Base-by-base conservation (phyloP, 2,113 vertebrate species). In the Brachypteracias leptosomus region DNA sequence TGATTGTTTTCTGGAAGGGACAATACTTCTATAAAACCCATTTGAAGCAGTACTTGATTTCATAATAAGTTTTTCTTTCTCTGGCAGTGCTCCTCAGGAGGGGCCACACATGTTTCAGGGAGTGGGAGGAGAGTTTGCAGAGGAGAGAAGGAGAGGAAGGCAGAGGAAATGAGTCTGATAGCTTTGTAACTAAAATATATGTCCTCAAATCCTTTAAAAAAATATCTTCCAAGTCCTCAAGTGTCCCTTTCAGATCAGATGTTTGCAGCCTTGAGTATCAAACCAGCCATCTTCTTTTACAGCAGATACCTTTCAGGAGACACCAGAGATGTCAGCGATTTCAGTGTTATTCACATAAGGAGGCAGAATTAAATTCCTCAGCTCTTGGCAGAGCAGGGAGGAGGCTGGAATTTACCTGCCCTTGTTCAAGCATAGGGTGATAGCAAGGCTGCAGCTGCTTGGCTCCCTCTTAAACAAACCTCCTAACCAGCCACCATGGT, bases 401-500 rank as follows among this genome's bases (percentile, higher is more conserved):
- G 62, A 88, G 49, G 76, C 49, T 68, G 55, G 81, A 85, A 96
- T 97, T 97, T 97, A 89, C 72, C 90, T 92, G 93, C 67, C 4
- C 3, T 86, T 94, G 87, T 87, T 97, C 89, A 96, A 91, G 92
- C 84, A 78, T 61, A 89, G 94, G 94, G 96, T 81, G 93, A 95
- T 66, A 93, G 96, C 88, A 93, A 94, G 77, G 74, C 92, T 94
- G 79, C 93, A 95, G 96, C 94, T 97, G 94, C 88, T 96, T 94
- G 79, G 77, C 79, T 97, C 75, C 83, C 58, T 96, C 93, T 97
- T 96, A 97, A 97, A 96, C 97, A 97, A 97, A 96, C 90, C 93
- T 97, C 92, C 97, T 97, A 97, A 97, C 95, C 96, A 97, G 96
- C 76, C 94, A 97, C 93, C 93, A 97, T 88, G 95, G 96, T 97